Base-by-base conservation (phyloP, 2,113 vertebrate genomes). In the Sebastes schlegelii region DNA sequence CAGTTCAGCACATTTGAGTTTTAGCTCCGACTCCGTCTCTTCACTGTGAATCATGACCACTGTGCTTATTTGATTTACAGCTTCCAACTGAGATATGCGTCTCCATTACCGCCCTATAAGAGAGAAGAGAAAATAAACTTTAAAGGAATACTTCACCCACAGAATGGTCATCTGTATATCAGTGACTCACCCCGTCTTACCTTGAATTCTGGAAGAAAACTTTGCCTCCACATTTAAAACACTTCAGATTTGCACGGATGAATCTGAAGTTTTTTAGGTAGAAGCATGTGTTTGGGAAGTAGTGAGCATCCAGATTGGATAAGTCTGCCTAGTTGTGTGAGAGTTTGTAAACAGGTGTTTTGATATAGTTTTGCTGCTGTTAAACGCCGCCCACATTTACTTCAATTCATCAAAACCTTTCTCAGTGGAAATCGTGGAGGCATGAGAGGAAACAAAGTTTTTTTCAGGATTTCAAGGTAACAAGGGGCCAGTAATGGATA, bases 11-110 rank as follows among this genome's bases (percentile, higher is more conserved):
- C 12, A 57, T 45, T 16, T 16, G 19, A 10, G 65, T 49, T 26
- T 23, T 3, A 26, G 14, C 14, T 45, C 34, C n/a, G 6, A 40
- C 4, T 7, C 17, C 19, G 0, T 8, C 14, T 13, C 16, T 55
- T 21, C 40, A 26, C 16, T 40, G 19, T 4, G 60, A 23, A 65
- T 40, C 11, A 4, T 34, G 48, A 55, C 55, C 45, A 0, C 45
- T 23, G 17, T 72, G 71, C 63, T 87, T 77, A 54, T 89, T 89
- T 66, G 58, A 65, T 65, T 77, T 55, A 19, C 23, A 4, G 58
- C 46, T 13, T 79, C 70, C 69, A 42, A 0, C 60, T 63, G 71
- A 51, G 65, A 63, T 54, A 3, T 10, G 65, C 1, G 8, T 79
- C 69, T 84, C 68, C 58, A 11, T 65, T 65, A 79, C 66, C 64